Evolutionary conservation across 2,888 invertebrate species (phyloP).

Genomic region (Drosophila emarginata): DNA sequence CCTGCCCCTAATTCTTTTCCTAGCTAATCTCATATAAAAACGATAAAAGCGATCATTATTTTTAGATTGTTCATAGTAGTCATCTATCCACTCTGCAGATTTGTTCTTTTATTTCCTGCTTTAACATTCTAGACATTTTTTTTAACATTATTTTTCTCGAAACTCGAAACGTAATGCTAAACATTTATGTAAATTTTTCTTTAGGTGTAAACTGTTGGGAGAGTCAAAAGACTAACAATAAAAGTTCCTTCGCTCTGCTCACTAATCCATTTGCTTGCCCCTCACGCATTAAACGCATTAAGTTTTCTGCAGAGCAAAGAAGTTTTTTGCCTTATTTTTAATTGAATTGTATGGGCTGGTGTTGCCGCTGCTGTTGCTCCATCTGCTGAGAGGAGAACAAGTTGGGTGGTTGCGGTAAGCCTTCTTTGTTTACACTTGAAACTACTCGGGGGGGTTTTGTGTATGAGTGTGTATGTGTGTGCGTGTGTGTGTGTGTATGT

Average conservation of each 20-base stretch:
- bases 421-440: slow-evolving; percentile 65
- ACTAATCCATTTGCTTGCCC: slow-evolving; percentile 72
- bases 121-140: too few species aligned
- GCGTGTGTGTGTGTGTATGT: slow-evolving; percentile 39
- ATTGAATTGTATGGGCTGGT: slow-evolving; percentile 65
- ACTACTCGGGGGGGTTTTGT: slow-evolving; percentile 46
- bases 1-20: too few species aligned
- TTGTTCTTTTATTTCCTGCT: too few species aligned
- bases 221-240: slow-evolving; percentile 25
- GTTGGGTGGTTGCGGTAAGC: slow-evolving; percentile 32
- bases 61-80: too few species aligned
- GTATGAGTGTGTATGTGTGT: slow-evolving; percentile 16
- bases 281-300: slow-evolving; percentile 74
- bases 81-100: too few species aligned
- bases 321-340: slow-evolving; percentile 46
- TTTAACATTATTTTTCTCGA: background rate
- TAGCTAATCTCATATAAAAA: too few species aligned
- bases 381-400: background rate
- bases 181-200: background rate
- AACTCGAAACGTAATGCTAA: background rate
- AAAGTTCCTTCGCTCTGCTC: slow-evolving; percentile 31
- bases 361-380: slow-evolving; percentile 28
- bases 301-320: slow-evolving; percentile 47
- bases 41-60: too few species aligned
- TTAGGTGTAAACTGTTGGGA: background rate